A percentile compares a stretch with the other conserved stretches of the same genome.
Conservation (phyloP, 2,888 invertebrate genomes). For the Copidosoma aretas region DNA sequence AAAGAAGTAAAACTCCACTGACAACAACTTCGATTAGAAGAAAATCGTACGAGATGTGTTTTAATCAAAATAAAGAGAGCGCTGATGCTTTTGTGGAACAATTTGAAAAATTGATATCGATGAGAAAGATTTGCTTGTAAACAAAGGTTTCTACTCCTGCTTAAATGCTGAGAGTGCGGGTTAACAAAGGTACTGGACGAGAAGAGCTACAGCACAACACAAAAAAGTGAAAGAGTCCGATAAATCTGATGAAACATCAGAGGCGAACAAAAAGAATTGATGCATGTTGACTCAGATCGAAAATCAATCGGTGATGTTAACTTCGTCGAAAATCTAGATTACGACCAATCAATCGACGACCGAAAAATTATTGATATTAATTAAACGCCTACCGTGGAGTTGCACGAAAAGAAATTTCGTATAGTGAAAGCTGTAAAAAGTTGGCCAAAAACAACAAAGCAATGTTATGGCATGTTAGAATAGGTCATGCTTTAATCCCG, state of each 20-base stretch:
- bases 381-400: neutral
- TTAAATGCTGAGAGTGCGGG: no score
- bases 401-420: neutral
- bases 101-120: no score
- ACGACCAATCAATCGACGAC: neutral
- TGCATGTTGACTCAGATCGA: neutral
- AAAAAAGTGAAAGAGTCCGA: neutral
- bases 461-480: conserved; percentile 45
- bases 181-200: no score
- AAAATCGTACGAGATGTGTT: no score
- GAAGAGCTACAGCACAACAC: no score
- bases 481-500: conserved; percentile 43
- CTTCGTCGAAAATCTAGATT: neutral
- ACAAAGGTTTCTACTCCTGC: no score
- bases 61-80: no score
- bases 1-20: no score
- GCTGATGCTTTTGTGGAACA: no score
- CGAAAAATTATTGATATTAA: neutral
- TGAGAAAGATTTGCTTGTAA: no score
- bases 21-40: no score
- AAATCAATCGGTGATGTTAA: neutral
- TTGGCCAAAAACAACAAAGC: conserved; percentile 24
- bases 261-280: no score
- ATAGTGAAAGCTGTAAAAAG: neutral
- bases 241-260: neutral